These are phyloP conservation scores for Callocephalon fimbriatum DNA, from an alignment of 2,113 vertebrate genomes.

Conservation along the genomic window DNA sequence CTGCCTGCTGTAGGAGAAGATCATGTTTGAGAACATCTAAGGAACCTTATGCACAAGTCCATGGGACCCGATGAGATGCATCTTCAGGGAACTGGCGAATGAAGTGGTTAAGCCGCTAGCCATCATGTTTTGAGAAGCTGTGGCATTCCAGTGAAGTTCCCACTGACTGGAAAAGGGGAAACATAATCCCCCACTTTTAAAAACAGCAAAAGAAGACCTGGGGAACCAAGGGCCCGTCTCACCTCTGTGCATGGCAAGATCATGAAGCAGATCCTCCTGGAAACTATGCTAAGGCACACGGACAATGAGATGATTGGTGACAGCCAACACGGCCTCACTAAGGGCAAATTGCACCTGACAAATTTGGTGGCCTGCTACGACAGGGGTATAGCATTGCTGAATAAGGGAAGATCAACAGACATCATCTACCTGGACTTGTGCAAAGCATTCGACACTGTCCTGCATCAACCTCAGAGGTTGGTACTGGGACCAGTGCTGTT, in stretches of 20 bases:
- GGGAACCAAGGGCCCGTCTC: background rate
- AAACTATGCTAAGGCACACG: background rate
- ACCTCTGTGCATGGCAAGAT: background rate
- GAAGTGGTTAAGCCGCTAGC: background rate
- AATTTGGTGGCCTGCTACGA: background rate
- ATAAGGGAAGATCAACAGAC: background rate
- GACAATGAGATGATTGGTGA: background rate
- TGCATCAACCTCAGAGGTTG: background rate
- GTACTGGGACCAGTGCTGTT: background rate
- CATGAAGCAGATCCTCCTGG: background rate
- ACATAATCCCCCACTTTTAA: background rate
- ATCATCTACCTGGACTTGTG: background rate
- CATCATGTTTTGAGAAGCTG: background rate
- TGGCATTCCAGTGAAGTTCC: background rate
- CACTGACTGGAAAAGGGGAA: background rate
- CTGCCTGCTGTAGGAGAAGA: background rate
- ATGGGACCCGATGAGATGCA: background rate
- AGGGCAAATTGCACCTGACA: background rate
- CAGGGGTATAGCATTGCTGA: background rate
- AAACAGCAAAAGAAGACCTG: background rate
- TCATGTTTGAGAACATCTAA: background rate
- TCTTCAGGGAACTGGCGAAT: background rate
- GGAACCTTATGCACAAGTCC: background rate
- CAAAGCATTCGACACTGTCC: background rate
- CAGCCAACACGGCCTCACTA: background rate